Base-by-base conservation (phyloP, 2,888 invertebrate genomes). In the Cynaeus angustus region DNA sequence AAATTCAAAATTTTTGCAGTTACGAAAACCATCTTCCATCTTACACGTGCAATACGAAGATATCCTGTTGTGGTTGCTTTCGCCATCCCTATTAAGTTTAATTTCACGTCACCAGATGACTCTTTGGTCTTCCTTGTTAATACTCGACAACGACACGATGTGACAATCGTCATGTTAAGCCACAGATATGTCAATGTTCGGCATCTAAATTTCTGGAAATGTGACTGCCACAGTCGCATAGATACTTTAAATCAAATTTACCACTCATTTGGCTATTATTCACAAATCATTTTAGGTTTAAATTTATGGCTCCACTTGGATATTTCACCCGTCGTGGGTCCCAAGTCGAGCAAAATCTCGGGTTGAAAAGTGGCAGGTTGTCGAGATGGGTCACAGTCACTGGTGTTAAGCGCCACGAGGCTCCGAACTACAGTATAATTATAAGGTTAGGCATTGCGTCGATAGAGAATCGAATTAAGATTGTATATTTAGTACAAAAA, bases 401-500 rank as follows among this genome's bases (percentile, higher is more conserved):
- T 84, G 85, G 85, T 85, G 83, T 82, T 75, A 75, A 80, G 79
- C 83, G 83, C 83, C 84, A 81, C 83, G 78, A 78, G 82, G 81
- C 83, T 82, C 83, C 82, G 76, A 77, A 78, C 71, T 76, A 73
- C 80, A 80, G 66, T 70, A 70, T 83, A 83, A 83, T 81, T 81
- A 76, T 84, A 85, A 84, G 83, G 83, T 85, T 85, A 85, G 85
- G 83, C 82, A 81, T 77, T 80, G 79, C 81, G 84, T 85, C 85
- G 85, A 85, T 85, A 85, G 85, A 81, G 81, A 85, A 85, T 84
- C 85, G 85, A 85, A 68, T 84, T 21, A 84, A 85, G 84, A 85
- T 82, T 85, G 85, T 84, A 84, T 85, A 85, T 82, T 83, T 83
- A 83, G 83, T 83, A 83, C 83, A 83, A 84, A 82, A 83, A 81